A percentile compares a stretch with the other conserved stretches of the same genome.
phyloP scores from a whole-genome alignment of 53 echinoderm and acorn worm species.

The Hippasteria phrygiana region DNA sequence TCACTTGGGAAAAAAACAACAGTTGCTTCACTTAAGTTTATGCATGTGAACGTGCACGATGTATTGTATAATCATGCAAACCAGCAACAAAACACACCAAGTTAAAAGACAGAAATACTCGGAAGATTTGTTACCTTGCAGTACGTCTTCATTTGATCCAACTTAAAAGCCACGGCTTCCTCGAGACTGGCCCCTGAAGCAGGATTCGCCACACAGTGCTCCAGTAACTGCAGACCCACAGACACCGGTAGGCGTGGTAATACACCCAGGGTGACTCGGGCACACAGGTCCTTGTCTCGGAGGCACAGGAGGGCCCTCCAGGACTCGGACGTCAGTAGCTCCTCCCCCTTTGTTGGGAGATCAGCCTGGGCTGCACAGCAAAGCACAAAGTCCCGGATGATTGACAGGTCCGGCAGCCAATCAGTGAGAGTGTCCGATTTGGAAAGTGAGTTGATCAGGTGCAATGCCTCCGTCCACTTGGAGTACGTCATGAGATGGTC shows the following conservation, averaged over 20 bases:
- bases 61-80: no score
- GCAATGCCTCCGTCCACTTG: constrained; percentile 79
- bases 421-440: constrained; percentile 1
- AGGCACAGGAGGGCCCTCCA: constrained; percentile 76
- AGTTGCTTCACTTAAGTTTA: no score
- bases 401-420: constrained; percentile 62
- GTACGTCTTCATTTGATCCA: constrained; percentile 86
- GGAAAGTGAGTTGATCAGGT: constrained; percentile 64
- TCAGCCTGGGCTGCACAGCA: constrained; percentile 76
- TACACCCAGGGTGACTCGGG: constrained; percentile 74
- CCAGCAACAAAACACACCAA: no score
- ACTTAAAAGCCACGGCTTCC: constrained; percentile 56
- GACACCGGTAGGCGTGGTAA: constrained; percentile 73
- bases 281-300: constrained; percentile 68
- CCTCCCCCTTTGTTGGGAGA: constrained; percentile 50
- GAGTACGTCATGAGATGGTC: constrained; percentile 72
- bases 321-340: constrained; percentile 50
- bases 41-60: no score
- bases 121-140: constrained; percentile 66
- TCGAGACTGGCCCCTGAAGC: constrained; percentile 27
- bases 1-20: no score
- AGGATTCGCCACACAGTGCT: constrained; percentile 69
- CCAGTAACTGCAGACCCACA: constrained; percentile 83
- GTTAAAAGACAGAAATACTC: no score
- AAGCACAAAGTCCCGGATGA: constrained; percentile 85